Conservation (phyloP, 2,113 vertebrate genomes). For the Hymenochirus boettgeri region DNA sequence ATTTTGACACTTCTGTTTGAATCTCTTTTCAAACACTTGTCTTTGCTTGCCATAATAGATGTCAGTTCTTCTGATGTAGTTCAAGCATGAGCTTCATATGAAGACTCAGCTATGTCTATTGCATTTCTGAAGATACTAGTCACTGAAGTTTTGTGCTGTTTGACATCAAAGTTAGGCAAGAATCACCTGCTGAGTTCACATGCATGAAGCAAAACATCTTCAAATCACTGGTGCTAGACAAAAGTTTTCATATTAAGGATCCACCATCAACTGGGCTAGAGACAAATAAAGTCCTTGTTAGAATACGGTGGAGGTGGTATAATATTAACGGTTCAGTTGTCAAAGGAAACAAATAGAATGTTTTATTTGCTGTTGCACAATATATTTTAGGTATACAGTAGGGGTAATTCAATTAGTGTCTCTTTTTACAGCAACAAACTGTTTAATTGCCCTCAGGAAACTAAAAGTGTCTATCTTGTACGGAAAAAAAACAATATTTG, state of each 20-base stretch:
- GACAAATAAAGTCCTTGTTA: slow-evolving; percentile 71
- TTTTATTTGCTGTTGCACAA: not conserved
- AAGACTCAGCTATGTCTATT: slow-evolving; percentile 88
- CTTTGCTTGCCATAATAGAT: slow-evolving; percentile 98
- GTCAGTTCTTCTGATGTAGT: slow-evolving; percentile 97
- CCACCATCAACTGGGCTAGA: slow-evolving; percentile 67
- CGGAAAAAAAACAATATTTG: too few species aligned
- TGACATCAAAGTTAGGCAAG: slow-evolving; percentile 88
- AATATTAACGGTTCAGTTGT: slow-evolving; percentile 9
- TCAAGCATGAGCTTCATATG: slow-evolving; percentile 81
- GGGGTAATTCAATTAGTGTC: too few species aligned
- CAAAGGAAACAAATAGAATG: not conserved
- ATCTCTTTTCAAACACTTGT: slow-evolving; percentile 97
- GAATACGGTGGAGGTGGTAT: slow-evolving; percentile 48
- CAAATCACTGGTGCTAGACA: slow-evolving; percentile 99
- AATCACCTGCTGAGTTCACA: slow-evolving; percentile 96
- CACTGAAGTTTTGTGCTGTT: slow-evolving; percentile 95
- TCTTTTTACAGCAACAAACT: too few species aligned
- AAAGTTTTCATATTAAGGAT: slow-evolving; percentile 90
- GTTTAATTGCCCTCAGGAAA: too few species aligned
- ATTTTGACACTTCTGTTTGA: slow-evolving; percentile 96
- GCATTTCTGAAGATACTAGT: slow-evolving; percentile 93
- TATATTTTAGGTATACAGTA: too few species aligned
- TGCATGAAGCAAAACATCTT: slow-evolving; percentile 96
- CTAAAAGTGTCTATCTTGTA: too few species aligned